Conservation (phyloP, 1,140 invertebrate genomes). For the Mercenaria mercenaria region DNA sequence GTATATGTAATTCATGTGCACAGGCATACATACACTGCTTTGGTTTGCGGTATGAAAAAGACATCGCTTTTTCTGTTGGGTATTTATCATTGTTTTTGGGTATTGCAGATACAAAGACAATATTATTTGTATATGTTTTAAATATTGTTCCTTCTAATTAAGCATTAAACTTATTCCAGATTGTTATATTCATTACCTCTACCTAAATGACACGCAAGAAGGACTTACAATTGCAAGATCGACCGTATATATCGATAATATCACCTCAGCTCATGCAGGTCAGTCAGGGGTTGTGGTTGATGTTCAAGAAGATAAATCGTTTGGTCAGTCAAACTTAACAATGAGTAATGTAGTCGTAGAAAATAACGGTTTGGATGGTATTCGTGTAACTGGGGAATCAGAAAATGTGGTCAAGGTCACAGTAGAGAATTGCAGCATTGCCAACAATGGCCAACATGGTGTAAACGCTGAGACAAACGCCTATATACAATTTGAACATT, state of each 20-base stretch:
- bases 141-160: too few species aligned
- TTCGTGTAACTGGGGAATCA: background rate
- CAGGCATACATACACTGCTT: too few species aligned
- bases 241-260: background rate
- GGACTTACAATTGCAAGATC: background rate
- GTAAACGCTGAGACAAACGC: background rate
- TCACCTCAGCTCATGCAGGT: background rate
- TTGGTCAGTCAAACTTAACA: background rate
- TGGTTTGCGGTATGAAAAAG: too few species aligned
- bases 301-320: background rate
- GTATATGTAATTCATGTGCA: too few species aligned
- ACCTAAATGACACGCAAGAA: constrained; percentile 22
- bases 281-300: background rate
- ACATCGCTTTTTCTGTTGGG: too few species aligned
- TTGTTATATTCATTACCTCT: too few species aligned
- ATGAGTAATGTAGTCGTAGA: background rate
- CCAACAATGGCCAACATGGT: background rate
- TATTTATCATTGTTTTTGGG: too few species aligned
- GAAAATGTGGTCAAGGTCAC: background rate
- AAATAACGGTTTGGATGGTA: background rate
- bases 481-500: background rate
- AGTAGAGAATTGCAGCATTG: background rate
- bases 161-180: too few species aligned
- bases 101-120: too few species aligned
- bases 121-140: too few species aligned